Conservation (phyloP, 2,888 invertebrate genomes). For the Aphidoletes aphidimyza region DNA sequence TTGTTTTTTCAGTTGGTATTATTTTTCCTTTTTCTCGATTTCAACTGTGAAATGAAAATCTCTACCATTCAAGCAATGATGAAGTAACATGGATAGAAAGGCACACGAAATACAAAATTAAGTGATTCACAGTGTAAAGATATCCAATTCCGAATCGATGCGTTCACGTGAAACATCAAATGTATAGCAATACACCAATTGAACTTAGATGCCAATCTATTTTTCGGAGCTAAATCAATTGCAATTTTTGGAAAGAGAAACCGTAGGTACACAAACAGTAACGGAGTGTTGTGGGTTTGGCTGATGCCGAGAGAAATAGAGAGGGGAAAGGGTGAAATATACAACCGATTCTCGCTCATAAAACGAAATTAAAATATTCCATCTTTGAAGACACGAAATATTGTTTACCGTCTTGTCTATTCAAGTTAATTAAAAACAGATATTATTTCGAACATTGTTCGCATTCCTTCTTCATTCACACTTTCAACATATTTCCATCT, state of each 20-base stretch:
- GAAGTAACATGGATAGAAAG: no score
- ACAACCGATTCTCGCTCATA: no score
- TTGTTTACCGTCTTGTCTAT: conserved; percentile 8
- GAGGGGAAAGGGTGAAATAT: no score
- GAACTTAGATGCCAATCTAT: not conserved
- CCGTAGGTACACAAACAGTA: not conserved
- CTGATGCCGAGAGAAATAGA: no score
- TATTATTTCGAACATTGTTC: not conserved
- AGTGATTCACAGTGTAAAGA: not conserved
- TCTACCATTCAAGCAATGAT: no score
- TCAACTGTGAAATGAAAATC: no score
- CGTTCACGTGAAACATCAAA: not conserved
- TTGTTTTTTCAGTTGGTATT: no score
- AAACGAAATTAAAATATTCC: not conserved
- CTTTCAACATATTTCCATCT: not conserved
- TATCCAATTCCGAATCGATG: not conserved
- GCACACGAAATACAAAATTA: not conserved
- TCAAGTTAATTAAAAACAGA: conserved; percentile 31
- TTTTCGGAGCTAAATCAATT: not conserved
- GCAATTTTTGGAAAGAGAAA: not conserved
- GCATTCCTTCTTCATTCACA: not conserved
- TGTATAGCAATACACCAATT: not conserved
- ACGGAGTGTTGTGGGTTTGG: no score
- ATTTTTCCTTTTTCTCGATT: no score
- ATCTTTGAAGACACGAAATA: not conserved